These are phyloP conservation scores for Calonectris borealis DNA, from an alignment of 2,113 vertebrate species.

Conservation along the genomic window DNA sequence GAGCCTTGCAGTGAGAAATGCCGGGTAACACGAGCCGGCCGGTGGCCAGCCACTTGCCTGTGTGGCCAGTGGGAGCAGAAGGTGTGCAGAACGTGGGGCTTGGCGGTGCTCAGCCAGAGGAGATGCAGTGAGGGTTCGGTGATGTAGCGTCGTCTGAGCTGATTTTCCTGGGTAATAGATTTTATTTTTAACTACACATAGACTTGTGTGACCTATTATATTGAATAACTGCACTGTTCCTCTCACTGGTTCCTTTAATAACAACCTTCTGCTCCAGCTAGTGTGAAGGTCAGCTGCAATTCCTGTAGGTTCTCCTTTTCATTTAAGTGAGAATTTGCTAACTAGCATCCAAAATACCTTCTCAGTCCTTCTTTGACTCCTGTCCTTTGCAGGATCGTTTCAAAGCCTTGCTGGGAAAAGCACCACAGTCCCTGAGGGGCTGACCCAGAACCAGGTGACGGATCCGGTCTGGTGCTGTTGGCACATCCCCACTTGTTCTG, in stretches of 20 bases:
- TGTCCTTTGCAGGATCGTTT: background rate
- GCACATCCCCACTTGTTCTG: background rate
- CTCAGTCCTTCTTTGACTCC: slow-evolving; percentile 1
- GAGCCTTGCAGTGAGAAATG: background rate
- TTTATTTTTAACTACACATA: slow-evolving; percentile 62
- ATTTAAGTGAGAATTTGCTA: slow-evolving; percentile 64
- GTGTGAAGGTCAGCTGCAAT: slow-evolving; percentile 67
- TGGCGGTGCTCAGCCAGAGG: background rate
- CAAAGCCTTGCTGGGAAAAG: background rate
- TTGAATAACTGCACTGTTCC: slow-evolving; percentile 54
- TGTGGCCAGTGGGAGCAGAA: background rate
- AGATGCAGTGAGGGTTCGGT: background rate
- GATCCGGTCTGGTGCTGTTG: background rate
- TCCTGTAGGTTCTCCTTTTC: slow-evolving; percentile 32
- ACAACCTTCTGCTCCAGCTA: slow-evolving; percentile 67
- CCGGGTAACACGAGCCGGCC: rapidly evolving
- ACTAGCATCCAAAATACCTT: slow-evolving; percentile 54
- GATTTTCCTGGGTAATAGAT: slow-evolving; percentile 39
- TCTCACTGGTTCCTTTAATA: slow-evolving; percentile 57
- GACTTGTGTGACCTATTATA: slow-evolving; percentile 57
- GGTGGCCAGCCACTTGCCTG: background rate
- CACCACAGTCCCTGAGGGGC: background rate
- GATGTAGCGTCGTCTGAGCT: background rate
- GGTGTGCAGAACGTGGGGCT: background rate
- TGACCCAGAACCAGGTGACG: background rate